These are phyloP conservation scores for Idaea straminata DNA, from an alignment of 2,888 invertebrate species.

Conservation along the genomic window DNA sequence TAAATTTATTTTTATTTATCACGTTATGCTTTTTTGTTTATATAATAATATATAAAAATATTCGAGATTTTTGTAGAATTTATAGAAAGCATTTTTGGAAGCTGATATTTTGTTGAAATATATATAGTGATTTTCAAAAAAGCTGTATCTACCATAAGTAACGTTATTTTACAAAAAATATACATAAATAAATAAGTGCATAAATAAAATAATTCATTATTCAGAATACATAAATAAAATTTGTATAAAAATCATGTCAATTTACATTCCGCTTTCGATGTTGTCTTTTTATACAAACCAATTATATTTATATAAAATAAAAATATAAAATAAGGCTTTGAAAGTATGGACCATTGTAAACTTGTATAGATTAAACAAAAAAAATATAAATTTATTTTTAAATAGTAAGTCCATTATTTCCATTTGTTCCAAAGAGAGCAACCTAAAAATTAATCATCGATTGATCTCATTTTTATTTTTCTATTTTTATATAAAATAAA, in stretches of 20 bases:
- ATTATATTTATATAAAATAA: conserved; percentile 12
- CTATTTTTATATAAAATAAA: conserved; percentile 55
- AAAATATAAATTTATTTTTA: conserved; percentile 21
- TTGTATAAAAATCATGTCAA: conserved; percentile 33
- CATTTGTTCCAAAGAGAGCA: conserved; percentile 79
- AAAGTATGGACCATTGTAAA: conserved; percentile 53
- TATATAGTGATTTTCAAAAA: conserved; percentile 4
- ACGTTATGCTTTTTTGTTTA: conserved; percentile 38
- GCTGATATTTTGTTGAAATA: conserved; percentile 7
- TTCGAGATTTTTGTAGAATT: too few relatives aligned
- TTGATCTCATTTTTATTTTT: conserved; percentile 78
- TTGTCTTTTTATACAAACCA: conserved; percentile 32
- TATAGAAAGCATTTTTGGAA: not conserved
- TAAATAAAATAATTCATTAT: not conserved
- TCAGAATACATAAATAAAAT: not conserved
- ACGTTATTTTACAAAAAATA: not conserved
- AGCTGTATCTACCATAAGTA: conserved; percentile 2
- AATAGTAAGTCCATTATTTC: conserved; percentile 51
- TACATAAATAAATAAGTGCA: not conserved
- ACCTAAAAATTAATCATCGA: conserved; percentile 77
- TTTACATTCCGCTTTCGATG: conserved; percentile 71
- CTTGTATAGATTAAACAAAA: conserved; percentile 29
- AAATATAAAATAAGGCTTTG: conserved; percentile 17
- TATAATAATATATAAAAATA: conserved; percentile 10
- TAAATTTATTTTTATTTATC: conserved; percentile 49